Percentiles rank a stretch among this genome's conserved stretches.
phyloP scores from a whole-genome alignment of 2,888 invertebrate species.

The Hanleya hanleyi region DNA sequence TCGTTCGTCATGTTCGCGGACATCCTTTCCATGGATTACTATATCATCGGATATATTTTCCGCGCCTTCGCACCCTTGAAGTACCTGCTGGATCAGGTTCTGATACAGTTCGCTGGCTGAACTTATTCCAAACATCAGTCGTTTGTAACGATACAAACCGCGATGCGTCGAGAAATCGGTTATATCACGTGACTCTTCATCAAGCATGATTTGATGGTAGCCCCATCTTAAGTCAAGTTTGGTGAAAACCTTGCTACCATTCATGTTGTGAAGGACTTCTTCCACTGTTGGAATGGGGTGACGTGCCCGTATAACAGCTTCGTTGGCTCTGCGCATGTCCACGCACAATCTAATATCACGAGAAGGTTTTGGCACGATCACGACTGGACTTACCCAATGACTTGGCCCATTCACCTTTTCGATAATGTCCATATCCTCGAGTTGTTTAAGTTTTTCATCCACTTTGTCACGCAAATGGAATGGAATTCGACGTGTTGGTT shows the following conservation, averaged over 20 bases:
- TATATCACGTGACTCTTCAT: constrained; percentile 46
- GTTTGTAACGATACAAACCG: constrained; percentile 42
- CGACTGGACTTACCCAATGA: constrained; percentile 42
- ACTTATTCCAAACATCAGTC: constrained; percentile 44
- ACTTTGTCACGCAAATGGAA: constrained; percentile 36
- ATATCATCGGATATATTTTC: constrained; percentile 72
- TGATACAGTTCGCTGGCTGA: constrained; percentile 74
- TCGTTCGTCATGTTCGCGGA: constrained; percentile 56
- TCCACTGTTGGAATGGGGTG: constrained; percentile 44
- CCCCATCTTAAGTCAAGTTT: constrained; percentile 43
- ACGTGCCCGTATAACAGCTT: constrained; percentile 40
- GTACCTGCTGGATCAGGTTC: constrained; percentile 67
- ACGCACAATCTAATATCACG: constrained; percentile 43
- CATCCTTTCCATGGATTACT: constrained; percentile 56
- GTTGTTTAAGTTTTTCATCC: constrained; percentile 29
- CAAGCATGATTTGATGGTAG: constrained; percentile 46
- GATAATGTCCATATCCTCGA: constrained; percentile 30
- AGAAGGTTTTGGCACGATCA: constrained; percentile 36
- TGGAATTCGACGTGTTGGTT: constrained; percentile 10
- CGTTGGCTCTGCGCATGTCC: constrained; percentile 47
- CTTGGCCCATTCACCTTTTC: constrained; percentile 40
- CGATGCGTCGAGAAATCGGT: constrained; percentile 47
- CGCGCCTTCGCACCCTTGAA: constrained; percentile 62
- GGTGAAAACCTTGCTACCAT: constrained; percentile 41
- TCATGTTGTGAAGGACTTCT: constrained; percentile 43